Base-by-base conservation (phyloP, 2,113 vertebrate genomes). In the Lonchura striata region DNA sequence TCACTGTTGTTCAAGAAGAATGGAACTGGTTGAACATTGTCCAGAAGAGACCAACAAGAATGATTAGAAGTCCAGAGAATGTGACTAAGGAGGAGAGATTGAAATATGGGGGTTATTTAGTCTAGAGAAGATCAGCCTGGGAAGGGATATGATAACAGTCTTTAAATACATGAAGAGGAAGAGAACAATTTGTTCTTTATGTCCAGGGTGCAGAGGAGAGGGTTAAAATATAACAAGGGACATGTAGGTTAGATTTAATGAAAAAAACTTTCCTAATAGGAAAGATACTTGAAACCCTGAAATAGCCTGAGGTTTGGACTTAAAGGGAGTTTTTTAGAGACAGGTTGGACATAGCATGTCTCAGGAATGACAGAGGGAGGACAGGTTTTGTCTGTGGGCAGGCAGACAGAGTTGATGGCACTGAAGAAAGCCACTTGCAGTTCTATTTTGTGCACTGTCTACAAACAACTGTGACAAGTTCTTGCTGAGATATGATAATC, bases 81-180 rank as follows among this genome's bases (percentile, higher is more conserved):
- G 33, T 60, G 60, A 86, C 47, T 86, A 49, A 97, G 27, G 64
- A 95, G 72, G 94, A 94, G 86, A 88, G 68, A 94, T 88, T 81
- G 82, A 94, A 92, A 74, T 61, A 86, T 14, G 49, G 63, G 21
- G 0, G 7, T 63, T 95, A 90, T 97, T 97, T 95, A 92, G 95
- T 95, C 95, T 94, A 60, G 31, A 86, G 71, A 93, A 81, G 41
- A 84, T 86, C 80, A 90, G 30, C 44, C 76, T 74, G 88, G 60
- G 76, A 75, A 86, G 27, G n/a, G 35, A 27, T 86, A 66, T 49
- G 92, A 81, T 86, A 93, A 56, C 39, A 37, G 72, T 44, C 52
- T 91, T 82, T 84, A 94, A 90, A 92, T 92, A 78, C 22, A 70
- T 39, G 52, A 70, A 66, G 37, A 83, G 15, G 20, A 88, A 90